Base-by-base conservation (phyloP, 2,888 invertebrate genomes). In the Limenitis camilla region DNA sequence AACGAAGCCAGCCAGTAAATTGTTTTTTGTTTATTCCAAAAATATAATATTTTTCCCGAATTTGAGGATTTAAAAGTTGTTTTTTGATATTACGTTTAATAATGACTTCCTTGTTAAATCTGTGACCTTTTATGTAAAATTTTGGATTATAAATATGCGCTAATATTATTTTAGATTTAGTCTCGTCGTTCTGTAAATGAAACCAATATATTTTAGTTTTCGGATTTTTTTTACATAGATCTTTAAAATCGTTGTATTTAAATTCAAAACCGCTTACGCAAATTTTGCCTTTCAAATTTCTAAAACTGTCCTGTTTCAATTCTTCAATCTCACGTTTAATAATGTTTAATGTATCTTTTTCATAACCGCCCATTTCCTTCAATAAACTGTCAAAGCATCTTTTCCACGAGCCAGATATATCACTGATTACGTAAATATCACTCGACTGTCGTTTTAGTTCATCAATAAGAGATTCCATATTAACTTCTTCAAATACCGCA, bases 61-160 rank as follows among this genome's bases (percentile, higher is more conserved):
- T 5, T 7, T 5, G 6, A 32, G 32, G 7, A 32, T 7, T 43
- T 6, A 10, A 0, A 31, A 43, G 11, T 8, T 31, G 31, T 5
- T 8, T 8, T 43, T 32, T 19, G 32, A n/a, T 5, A 43, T 32
- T 32, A 32, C 10, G 9, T 29, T 43, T 7, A 11, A 32, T 19
- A 43, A 43, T 43, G 31, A 32, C 32, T 43, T n/a, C 3, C 33
- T 19, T 19, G 30, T 19, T n/a, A n/a, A n/a, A n/a, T n/a, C n/a
- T n/a, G n/a, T n/a, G n/a, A n/a, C n/a, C n/a, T n/a, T n/a, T n/a
- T 11, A 43, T 11, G 19, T 43, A 43, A 11, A 43, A 43, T 30
- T 33, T 5, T 10, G 43, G 33, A 43, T 43, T 43, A 43, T 43
- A 43, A 43, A 43, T 43, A 11, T 43, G 43, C 11, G 19, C 19